phyloP scores from a whole-genome alignment of 2,888 invertebrate species.

The Galeruca laticollis region DNA sequence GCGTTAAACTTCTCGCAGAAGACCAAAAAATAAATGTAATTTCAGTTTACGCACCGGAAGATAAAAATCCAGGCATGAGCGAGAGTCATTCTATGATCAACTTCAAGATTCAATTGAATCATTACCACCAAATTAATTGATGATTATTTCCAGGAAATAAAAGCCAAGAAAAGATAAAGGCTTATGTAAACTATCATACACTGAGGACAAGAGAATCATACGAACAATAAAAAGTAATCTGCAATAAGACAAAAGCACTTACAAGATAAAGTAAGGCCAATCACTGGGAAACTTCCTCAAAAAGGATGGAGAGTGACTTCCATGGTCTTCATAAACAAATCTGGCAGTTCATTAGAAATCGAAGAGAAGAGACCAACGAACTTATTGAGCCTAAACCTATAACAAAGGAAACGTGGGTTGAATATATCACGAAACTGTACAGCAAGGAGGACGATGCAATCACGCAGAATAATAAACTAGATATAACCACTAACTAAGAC shows the following conservation, averaged over 20 bases:
- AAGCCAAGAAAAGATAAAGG: too few relatives aligned
- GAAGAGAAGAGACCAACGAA: neutral
- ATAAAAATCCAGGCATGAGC: slow-evolving; percentile 3
- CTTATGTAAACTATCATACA: too few relatives aligned
- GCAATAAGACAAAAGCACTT: too few relatives aligned
- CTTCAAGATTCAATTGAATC: slow-evolving; percentile 24
- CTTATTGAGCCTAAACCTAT: neutral
- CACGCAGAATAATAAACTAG: neutral
- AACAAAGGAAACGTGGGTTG: neutral
- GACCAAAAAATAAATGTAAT: too few relatives aligned
- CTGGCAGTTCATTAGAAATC: neutral
- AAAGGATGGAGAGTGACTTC: neutral
- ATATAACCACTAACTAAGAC: neutral
- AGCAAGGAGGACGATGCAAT: neutral
- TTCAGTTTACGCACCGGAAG: neutral
- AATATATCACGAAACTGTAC: neutral
- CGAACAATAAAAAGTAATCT: too few relatives aligned
- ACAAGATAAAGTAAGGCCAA: too few relatives aligned
- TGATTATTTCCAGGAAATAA: neutral
- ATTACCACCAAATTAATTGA: slow-evolving; percentile 5
- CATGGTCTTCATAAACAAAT: neutral
- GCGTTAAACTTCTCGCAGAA: neutral
- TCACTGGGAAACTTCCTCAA: neutral
- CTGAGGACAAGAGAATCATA: too few relatives aligned
- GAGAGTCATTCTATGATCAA: slow-evolving; percentile 17